phyloP scores from a whole-genome alignment of 2,888 invertebrate species.

The Iselma pallidipennis region DNA sequence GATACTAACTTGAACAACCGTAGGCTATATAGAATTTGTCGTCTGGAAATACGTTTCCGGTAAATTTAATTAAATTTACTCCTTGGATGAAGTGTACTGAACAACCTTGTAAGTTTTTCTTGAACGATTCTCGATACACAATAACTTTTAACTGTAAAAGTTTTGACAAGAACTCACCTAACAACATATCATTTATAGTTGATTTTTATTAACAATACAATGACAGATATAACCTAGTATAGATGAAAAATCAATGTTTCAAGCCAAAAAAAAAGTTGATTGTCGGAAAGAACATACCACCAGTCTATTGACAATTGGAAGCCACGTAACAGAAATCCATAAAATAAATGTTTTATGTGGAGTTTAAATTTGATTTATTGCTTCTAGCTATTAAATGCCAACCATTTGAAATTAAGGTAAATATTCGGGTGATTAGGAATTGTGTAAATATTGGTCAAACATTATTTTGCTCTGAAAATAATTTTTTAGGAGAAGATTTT shows the following conservation, averaged over 20 bases:
- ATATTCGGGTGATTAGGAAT: slow-evolving; percentile 17
- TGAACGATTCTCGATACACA: not conserved
- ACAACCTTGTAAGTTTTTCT: not conserved
- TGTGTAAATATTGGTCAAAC: too few relatives aligned
- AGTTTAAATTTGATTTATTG: slow-evolving; percentile 46
- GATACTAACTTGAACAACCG: too few relatives aligned
- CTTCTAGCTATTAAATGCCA: slow-evolving; percentile 29
- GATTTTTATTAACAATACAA: not conserved
- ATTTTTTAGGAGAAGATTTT: too few relatives aligned
- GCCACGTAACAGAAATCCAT: slow-evolving; percentile 58
- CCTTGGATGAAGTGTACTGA: not conserved
- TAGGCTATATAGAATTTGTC: not conserved
- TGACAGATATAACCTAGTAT: too few relatives aligned
- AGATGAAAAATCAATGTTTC: too few relatives aligned
- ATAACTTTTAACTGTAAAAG: slow-evolving; percentile 8
- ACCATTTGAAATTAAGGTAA: slow-evolving; percentile 27
- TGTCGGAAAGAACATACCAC: slow-evolving; percentile 30
- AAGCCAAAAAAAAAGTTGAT: slow-evolving; percentile 36
- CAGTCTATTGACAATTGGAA: slow-evolving; percentile 54
- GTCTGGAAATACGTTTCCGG: not conserved
- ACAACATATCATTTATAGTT: too few relatives aligned
- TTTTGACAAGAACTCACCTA: not conserved
- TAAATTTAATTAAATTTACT: slow-evolving; percentile 16
- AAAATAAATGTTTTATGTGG: slow-evolving; percentile 56
- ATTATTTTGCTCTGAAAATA: too few relatives aligned